Evolutionary conservation across 1,140 invertebrate species (phyloP).

Genomic region (Penaeus chinensis): DNA sequence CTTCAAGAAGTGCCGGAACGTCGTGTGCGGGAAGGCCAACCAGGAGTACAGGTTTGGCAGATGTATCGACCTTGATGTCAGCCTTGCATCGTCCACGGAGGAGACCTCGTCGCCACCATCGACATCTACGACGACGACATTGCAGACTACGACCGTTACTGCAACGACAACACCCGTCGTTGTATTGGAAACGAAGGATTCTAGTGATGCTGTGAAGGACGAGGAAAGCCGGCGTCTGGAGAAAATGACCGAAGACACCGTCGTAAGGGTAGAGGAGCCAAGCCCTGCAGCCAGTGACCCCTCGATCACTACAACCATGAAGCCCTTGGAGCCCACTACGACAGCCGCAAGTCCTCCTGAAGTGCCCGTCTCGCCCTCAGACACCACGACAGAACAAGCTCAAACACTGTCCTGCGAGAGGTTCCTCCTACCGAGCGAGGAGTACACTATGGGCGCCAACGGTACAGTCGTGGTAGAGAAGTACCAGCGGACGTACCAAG

Average conservation of each 20-base stretch:
- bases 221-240: too few species aligned
- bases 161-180: slow-evolving; percentile 9
- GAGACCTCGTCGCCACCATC: slow-evolving; percentile 50
- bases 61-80: slow-evolving; percentile 59
- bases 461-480: slow-evolving; percentile 68
- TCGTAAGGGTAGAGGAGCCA: too few species aligned
- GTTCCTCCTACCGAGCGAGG: slow-evolving; percentile 68
- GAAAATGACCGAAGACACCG: too few species aligned
- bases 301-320: too few species aligned
- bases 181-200: too few species aligned
- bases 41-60: slow-evolving; percentile 64
- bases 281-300: too few species aligned
- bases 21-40: slow-evolving; percentile 66
- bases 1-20: slow-evolving; percentile 69
- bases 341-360: neutral
- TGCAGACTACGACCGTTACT: neutral
- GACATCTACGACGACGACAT: slow-evolving; percentile 22
- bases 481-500: slow-evolving; percentile 67
- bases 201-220: too few species aligned
- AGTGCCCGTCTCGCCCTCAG: slow-evolving; percentile 11
- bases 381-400: slow-evolving; percentile 65
- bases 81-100: slow-evolving; percentile 26
- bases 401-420: slow-evolving; percentile 66
- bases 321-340: neutral
- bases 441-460: slow-evolving; percentile 68